Conservation (phyloP, 2,113 vertebrate species). For the Lonchura striata region DNA sequence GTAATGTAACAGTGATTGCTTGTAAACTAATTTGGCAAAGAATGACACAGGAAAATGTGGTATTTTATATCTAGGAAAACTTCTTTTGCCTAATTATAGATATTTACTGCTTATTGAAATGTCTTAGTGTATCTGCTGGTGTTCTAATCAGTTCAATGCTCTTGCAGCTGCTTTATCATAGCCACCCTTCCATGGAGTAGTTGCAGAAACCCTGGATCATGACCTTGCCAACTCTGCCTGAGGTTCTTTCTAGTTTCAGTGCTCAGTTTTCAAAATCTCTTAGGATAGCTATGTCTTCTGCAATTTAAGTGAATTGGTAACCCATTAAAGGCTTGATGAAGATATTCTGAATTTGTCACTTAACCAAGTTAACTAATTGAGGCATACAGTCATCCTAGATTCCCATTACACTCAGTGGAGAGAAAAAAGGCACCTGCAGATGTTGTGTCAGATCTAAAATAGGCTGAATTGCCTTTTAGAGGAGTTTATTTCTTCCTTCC, state of each 20-base stretch:
- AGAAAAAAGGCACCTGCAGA: conserved; percentile 16
- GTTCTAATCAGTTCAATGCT: not conserved
- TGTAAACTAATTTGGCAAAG: not conserved
- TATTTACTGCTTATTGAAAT: not conserved
- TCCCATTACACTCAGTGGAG: not conserved
- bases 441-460: conserved; percentile 57
- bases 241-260: not conserved
- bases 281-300: not conserved
- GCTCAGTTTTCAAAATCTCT: not conserved
- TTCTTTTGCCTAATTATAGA: not conserved
- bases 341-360: not conserved
- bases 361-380: not conserved
- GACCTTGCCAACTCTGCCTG: not conserved
- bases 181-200: not conserved
- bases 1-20: not conserved
- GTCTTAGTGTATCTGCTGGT: not conserved
- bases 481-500: conserved; percentile 37
- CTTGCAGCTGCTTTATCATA: not conserved
- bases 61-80: not conserved
- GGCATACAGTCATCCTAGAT: not conserved
- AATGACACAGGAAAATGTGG: not conserved
- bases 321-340: not conserved
- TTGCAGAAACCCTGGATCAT: not conserved
- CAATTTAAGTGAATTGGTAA: not conserved
- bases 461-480: conserved; percentile 62